Base-by-base conservation (phyloP, 2,888 invertebrate genomes). In the Sphecodes monilicornis region DNA sequence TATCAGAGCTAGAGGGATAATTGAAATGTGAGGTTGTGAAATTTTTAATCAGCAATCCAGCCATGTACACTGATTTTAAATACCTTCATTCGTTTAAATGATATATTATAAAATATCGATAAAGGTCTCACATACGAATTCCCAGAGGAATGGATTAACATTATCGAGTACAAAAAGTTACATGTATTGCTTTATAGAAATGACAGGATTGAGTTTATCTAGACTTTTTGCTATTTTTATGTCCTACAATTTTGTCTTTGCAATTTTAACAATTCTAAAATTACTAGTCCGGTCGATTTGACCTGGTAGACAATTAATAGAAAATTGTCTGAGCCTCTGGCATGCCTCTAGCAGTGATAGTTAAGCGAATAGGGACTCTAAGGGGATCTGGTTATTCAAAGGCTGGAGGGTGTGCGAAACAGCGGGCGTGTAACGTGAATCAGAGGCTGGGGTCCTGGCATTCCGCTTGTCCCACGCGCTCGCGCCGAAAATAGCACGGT, bases 401-500 rank as follows among this genome's bases (percentile, higher is more conserved):
- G n/a, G 54, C 54, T n/a, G n/a, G 81, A 32, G 71, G 70, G 66
- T 66, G 60, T 32, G 76, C 76, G 79, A 73, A 66, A 57, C 69
- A 29, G 36, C 78, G 66, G 69, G 77, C 70, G 36, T 68, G 39
- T 68, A 81, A 80, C 66, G 82, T 86, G 84, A 90, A 85, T 88
- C 82, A 75, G 57, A 29, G 26, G 72, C 69, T 75, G 80, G 78
- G 82, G 84, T 68, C 77, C 69, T 76, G 64, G 80, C 85, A 85
- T 86, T 86, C 85, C 73, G 66, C 50, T 32, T 86, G 76, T 86
- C 88, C 88, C 88, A 90, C 85, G 86, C 88, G 77, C 77, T 78
- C 64, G 66, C 76, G 82, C 80, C 79, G 71, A 87, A 89, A 89
- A 89, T 89, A 89, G 76, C 86, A 78, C 74, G 76, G 88, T 86